These are phyloP conservation scores for Lysandra bellargus DNA, from an alignment of 2,888 invertebrate genomes.

Conservation along the genomic window DNA sequence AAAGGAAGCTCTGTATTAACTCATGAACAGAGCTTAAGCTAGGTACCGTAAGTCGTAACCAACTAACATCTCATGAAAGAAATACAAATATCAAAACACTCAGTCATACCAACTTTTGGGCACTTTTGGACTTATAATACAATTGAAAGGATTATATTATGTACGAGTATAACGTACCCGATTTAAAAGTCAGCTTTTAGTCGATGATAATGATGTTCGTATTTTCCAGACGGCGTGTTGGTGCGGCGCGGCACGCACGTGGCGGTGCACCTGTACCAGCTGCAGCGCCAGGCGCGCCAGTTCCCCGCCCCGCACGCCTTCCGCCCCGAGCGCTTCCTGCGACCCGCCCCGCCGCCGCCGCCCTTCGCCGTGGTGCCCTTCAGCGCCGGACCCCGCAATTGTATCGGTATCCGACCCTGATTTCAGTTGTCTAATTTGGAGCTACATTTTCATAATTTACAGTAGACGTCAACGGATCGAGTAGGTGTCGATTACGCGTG, in stretches of 20 bases:
- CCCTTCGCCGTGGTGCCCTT: slow-evolving; percentile 84
- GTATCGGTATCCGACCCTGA: slow-evolving; percentile 75
- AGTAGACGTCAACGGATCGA: neutral
- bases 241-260: slow-evolving; percentile 73
- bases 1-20: too few species aligned
- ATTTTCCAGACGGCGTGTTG: slow-evolving; percentile 59
- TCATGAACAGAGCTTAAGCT: too few species aligned
- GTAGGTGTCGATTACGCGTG: too few species aligned
- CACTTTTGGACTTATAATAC: too few species aligned
- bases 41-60: too few species aligned
- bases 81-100: too few species aligned
- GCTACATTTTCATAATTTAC: too few species aligned
- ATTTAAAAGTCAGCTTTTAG: too few species aligned
- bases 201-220: neutral
- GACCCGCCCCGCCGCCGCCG: slow-evolving; percentile 76
- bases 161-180: too few species aligned
- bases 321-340: slow-evolving; percentile 81
- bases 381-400: slow-evolving; percentile 84
- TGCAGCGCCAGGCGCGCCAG: slow-evolving; percentile 82
- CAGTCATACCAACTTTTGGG: too few species aligned
- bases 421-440: neutral
- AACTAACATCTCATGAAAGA: too few species aligned
- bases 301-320: slow-evolving; percentile 86
- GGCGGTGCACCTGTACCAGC: slow-evolving; percentile 79
- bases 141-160: too few species aligned